Conservation (phyloP, 2,113 vertebrate species). For the Merops nubicus region DNA sequence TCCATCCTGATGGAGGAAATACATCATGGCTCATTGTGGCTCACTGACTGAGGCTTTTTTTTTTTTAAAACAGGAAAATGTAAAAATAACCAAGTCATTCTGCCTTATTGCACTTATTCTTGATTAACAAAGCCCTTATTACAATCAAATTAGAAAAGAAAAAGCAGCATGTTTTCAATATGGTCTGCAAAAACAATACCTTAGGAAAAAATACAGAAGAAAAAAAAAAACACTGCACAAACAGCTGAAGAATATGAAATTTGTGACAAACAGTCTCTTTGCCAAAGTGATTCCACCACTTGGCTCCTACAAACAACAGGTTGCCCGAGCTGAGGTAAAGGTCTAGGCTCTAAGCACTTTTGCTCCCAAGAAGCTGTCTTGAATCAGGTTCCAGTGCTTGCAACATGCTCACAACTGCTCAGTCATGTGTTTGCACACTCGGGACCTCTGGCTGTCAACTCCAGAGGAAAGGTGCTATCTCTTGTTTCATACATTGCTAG, state of each 20-base stretch:
- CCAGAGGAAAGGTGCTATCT: background rate
- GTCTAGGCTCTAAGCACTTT: background rate
- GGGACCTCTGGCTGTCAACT: background rate
- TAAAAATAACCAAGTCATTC: constrained; percentile 92
- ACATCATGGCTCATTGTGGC: constrained; percentile 96
- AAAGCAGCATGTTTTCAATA: constrained; percentile 65
- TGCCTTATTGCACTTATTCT: constrained; percentile 69
- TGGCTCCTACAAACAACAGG: constrained; percentile 28
- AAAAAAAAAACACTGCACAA: constrained; percentile 62
- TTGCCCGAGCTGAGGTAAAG: constrained; percentile 11
- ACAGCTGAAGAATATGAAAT: constrained; percentile 49
- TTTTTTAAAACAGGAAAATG: constrained; percentile 91
- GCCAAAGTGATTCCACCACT: constrained; percentile 60
- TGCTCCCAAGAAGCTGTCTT: background rate
- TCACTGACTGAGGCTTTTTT: constrained; percentile 74
- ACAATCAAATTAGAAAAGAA: constrained; percentile 67
- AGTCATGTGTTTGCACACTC: background rate
- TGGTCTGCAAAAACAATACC: constrained; percentile 66
- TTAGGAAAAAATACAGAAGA: constrained; percentile 49
- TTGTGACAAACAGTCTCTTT: constrained; percentile 57
- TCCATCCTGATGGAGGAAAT: constrained; percentile 94
- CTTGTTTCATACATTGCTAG: background rate
- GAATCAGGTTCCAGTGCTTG: background rate
- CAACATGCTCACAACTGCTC: background rate
- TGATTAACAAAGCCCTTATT: constrained; percentile 76